Conservation (phyloP, 2,113 vertebrate species). For the Eulemur rufifrons region DNA sequence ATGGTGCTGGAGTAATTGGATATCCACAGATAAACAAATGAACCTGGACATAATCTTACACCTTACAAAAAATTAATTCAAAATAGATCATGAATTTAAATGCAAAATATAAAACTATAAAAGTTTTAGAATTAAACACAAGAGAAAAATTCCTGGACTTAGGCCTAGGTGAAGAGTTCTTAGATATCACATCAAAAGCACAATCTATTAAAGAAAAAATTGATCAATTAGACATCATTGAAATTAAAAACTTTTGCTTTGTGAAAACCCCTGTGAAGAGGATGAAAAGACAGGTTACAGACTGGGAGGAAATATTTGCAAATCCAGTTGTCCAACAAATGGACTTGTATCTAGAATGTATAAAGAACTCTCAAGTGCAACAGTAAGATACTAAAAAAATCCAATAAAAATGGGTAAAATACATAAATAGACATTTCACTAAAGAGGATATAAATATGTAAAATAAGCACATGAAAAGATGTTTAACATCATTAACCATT, state of each 20-base stretch:
- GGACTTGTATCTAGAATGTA: background rate
- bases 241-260: slow-evolving; percentile 1
- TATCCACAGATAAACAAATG: background rate
- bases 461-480: background rate
- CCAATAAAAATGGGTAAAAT: slow-evolving; percentile 25
- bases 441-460: background rate
- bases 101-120: background rate
- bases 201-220: background rate
- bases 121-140: background rate
- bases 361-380: background rate
- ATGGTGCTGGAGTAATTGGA: background rate
- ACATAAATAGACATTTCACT: background rate
- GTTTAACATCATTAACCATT: slow-evolving; percentile 13
- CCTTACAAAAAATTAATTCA: background rate
- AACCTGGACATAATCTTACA: background rate
- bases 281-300: slow-evolving; percentile 7
- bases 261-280: background rate
- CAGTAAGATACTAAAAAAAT: background rate
- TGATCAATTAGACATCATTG: background rate
- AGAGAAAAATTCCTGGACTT: background rate
- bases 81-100: background rate
- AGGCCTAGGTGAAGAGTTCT: background rate
- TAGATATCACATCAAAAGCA: background rate
- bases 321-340: background rate
- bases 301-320: background rate